Evolutionary conservation across 1,140 invertebrate genomes (phyloP), one percentile per base, ranked within the genome.

Genomic region (Phymastichus coffea): DNA sequence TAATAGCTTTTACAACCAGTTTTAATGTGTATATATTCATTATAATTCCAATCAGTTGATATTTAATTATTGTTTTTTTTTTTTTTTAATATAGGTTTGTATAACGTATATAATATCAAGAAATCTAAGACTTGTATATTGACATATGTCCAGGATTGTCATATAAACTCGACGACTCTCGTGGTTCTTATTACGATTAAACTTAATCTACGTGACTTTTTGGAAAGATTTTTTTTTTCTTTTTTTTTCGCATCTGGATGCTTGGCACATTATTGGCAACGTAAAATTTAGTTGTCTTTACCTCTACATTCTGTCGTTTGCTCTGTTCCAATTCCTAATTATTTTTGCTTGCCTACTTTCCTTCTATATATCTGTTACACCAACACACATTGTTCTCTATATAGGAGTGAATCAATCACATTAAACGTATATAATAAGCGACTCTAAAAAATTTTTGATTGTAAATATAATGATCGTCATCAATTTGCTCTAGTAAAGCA

Each of bases 71-170:
- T n/a, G n/a, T n/a, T n/a, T n/a, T n/a, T n/a, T n/a, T n/a, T n/a
- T n/a, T n/a, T n/a, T n/a, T n/a, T n/a, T n/a, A n/a, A n/a, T n/a
- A n/a, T n/a, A n/a, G n/a, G n/a, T n/a, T n/a, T 57, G 19, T 51
- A 46, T 52, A 60, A 53, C 12, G 35, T 47, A 17, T 60, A 48
- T 47, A 54, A 23, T 48, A 28, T 49, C 22, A 23, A 44, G 17
- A 40, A 47, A 54, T 37, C 19, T 61, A 49, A 61, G 38, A 57
- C 30, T 61, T 20, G 55, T 63, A 57, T 69, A 69, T 67, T 69
- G 63, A 67, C 65, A 61, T 58, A 41, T 66, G 60, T 65, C 28
- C 63, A 63, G 58, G 67, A 69, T 69, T 69, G 67, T 69, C 67
- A 59, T 57, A 51, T 63, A 61, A 64, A 65, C 57, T 65, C 41